These are phyloP conservation scores for Mycteria americana DNA, from an alignment of 2,797 vertebrate genomes.

Conservation along the genomic window DNA sequence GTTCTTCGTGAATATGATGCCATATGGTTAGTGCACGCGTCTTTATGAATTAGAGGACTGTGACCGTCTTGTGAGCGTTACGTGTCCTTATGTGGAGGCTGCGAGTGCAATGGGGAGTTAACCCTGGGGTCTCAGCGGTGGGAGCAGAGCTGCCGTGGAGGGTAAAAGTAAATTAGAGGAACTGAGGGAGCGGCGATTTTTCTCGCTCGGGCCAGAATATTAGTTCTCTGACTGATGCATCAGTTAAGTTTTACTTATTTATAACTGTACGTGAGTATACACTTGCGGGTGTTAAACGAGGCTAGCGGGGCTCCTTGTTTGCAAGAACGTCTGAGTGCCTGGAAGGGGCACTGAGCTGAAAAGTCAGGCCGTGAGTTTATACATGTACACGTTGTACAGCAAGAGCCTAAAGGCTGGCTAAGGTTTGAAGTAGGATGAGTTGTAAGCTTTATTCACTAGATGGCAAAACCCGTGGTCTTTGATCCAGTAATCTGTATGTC, in stretches of 20 bases:
- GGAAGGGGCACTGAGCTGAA: background rate
- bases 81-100: background rate
- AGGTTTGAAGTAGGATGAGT: background rate
- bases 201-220: background rate
- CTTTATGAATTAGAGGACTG: background rate
- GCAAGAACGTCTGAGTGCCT: background rate
- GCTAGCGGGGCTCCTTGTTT: background rate
- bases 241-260: background rate
- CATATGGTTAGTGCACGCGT: fast-evolving
- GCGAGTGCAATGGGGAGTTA: background rate
- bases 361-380: background rate
- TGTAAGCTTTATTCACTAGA: background rate
- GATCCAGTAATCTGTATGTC: background rate
- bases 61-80: background rate
- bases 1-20: background rate
- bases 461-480: background rate
- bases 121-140: background rate
- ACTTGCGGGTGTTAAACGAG: background rate
- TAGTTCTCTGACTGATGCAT: background rate
- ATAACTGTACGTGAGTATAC: background rate
- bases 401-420: background rate
- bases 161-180: background rate
- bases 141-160: background rate
- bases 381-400: background rate
- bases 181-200: background rate